Conservation (phyloP, 1,140 invertebrate species). For the Euura lappo region DNA sequence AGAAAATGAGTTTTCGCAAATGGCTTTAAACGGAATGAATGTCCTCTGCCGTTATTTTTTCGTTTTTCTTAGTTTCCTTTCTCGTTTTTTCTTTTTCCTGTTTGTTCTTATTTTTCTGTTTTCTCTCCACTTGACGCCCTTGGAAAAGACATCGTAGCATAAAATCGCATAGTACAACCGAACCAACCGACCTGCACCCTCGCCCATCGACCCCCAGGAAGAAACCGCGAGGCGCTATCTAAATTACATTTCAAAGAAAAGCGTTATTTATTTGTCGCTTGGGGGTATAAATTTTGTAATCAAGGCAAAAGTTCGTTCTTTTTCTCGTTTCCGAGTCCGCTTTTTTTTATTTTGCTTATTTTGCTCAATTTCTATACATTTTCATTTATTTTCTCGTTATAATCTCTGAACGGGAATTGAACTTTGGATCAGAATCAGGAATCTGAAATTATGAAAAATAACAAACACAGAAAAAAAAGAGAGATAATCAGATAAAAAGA, state of each 20-base stretch:
- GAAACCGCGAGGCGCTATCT: constrained; percentile 35
- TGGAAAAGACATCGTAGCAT: background rate
- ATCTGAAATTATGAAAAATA: too few relatives aligned
- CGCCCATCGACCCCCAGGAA: constrained; percentile 11
- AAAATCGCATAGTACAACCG: background rate
- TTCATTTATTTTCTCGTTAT: too few relatives aligned
- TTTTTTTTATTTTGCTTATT: too few relatives aligned
- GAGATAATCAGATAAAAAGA: too few relatives aligned
- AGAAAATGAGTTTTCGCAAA: constrained; percentile 41
- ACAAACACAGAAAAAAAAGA: too few relatives aligned
- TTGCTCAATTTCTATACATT: too few relatives aligned
- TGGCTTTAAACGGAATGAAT: constrained; percentile 38
- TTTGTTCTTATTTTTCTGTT: background rate
- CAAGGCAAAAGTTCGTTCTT: constrained; percentile 21
- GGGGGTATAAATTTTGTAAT: constrained; percentile 50
- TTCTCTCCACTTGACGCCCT: background rate
- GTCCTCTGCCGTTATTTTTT: constrained; percentile 1
- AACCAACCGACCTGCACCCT: background rate
- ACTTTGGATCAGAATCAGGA: too few relatives aligned
- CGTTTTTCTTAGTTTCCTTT: constrained; percentile 2
- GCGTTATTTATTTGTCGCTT: constrained; percentile 51
- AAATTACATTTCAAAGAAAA: constrained; percentile 51
- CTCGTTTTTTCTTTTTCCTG: constrained; percentile 7
- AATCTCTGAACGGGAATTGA: too few relatives aligned
- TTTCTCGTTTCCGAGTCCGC: too few relatives aligned